Percentiles rank a stretch among this genome's conserved stretches.
phyloP scores from a whole-genome alignment of 2,113 vertebrate species.

The Genyomyrus donnyi region DNA sequence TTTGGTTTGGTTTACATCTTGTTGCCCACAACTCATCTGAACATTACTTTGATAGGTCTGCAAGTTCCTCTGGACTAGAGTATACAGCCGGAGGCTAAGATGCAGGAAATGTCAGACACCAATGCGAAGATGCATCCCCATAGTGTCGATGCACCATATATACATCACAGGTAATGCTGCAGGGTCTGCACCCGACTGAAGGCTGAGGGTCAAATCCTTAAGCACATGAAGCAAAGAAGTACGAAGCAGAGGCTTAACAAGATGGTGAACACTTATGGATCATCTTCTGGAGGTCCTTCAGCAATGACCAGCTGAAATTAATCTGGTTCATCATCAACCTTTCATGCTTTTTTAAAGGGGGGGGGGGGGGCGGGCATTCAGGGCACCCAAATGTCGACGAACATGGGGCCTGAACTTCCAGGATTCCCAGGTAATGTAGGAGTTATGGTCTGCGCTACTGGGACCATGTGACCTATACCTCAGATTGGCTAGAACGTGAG shows the following conservation, averaged over 20 bases:
- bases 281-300: background rate
- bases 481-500: background rate
- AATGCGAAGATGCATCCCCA: background rate
- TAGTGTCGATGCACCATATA: background rate
- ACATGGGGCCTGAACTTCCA: too few relatives aligned
- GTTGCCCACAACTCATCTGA: background rate
- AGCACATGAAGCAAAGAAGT: background rate
- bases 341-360: background rate
- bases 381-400: background rate
- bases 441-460: background rate
- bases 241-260: background rate
- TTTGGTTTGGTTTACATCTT: background rate
- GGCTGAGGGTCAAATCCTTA: background rate
- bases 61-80: background rate
- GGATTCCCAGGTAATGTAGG: background rate
- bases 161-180: background rate
- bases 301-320: background rate
- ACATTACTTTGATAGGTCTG: background rate
- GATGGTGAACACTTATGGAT: background rate
- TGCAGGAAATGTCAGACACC: background rate
- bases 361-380: background rate
- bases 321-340: background rate
- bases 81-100: background rate
- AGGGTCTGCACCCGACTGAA: background rate
- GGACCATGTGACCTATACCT: background rate